Base-by-base conservation (phyloP, 2,888 invertebrate genomes). In the Alloplasta piceator region DNA sequence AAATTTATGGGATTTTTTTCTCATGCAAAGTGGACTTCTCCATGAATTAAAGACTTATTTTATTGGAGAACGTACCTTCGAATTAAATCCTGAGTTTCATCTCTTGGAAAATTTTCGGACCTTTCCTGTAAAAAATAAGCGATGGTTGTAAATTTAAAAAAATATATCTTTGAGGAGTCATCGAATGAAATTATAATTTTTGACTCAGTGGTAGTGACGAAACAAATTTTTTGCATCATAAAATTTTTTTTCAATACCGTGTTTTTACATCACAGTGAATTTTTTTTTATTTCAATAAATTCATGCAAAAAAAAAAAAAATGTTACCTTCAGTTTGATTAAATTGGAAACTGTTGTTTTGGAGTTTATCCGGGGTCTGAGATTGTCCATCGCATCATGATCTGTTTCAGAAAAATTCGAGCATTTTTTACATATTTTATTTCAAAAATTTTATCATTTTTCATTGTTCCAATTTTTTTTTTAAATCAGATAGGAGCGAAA, bases 401-500 rank as follows among this genome's bases (percentile, higher is more conserved):
- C 77, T 77, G 43, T 9, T 64, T 73, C 3, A 63, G 46, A 67
- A 38, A 52, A 6, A 9, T 1, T 16, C 12, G 26, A 3, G 52
- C 16, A 52, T 2, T 12, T 12, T 52, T 14, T 6, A n/a, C 5
- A 52, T 16, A 12, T 5, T 6, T 12, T 12, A 52, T 16, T 52
- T 48, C 6, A 52, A 61, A 36, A 55, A 6, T 36, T 50, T 55
- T 50, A 36, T 78, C 10, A 43, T 36, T 0, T 58, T 66, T 16
- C 5, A 7, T 9, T 10, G 16, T 14, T n/a, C 2, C 7, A n/a
- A 39, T 41, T 46, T 64, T 58, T 41, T 46, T 64, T 58, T 72
- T 38, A 77, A 14, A 83, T 94, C 94, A 94, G 94, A 93, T 94
- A 94, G 94, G 94, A 93, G 91, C 91, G 90, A 92, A 92, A 92